Evolutionary conservation across 1,140 invertebrate genomes (phyloP).

Genomic region (Octopus bimaculoides): DNA sequence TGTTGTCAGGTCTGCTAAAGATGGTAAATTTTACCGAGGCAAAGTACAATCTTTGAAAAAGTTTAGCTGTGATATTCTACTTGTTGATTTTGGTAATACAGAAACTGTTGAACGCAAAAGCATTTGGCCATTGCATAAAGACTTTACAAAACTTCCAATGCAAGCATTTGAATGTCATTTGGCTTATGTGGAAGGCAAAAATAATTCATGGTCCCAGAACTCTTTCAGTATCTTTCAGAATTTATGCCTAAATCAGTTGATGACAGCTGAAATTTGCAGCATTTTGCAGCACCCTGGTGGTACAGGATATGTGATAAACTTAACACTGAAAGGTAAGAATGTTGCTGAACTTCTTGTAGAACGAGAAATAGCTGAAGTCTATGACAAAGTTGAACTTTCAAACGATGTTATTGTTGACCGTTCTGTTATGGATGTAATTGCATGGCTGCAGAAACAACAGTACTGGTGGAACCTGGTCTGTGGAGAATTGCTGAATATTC

Average conservation of each 20-base stretch:
- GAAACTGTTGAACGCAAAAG: slow-evolving; percentile 31
- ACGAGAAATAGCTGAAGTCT: not conserved
- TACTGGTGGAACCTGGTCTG: too few species aligned
- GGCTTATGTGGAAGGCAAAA: slow-evolving; percentile 1
- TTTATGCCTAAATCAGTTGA: slow-evolving; percentile 1
- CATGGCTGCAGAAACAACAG: not conserved
- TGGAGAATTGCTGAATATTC: not conserved
- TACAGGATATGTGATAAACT: not conserved
- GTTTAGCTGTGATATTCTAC: slow-evolving; percentile 69
- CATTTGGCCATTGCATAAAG: slow-evolving; percentile 33
- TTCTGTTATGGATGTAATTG: not conserved
- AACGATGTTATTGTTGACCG: not conserved
- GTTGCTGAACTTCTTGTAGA: not conserved
- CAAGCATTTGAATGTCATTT: slow-evolving; percentile 44
- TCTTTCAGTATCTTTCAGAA: slow-evolving; percentile 37
- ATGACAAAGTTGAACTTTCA: not conserved
- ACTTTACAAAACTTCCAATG: slow-evolving; percentile 57
- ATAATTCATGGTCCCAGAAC: slow-evolving; percentile 30
- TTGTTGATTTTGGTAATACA: slow-evolving; percentile 69
- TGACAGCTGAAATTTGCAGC: not conserved
- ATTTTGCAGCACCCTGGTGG: not conserved
- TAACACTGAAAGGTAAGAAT: not conserved
- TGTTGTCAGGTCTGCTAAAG: slow-evolving; percentile 70
- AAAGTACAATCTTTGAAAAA: slow-evolving; percentile 63
- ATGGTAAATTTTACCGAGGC: slow-evolving; percentile 75